phyloP scores from a whole-genome alignment of 2,888 invertebrate species.

The Hirtodrosophila histrioides region DNA sequence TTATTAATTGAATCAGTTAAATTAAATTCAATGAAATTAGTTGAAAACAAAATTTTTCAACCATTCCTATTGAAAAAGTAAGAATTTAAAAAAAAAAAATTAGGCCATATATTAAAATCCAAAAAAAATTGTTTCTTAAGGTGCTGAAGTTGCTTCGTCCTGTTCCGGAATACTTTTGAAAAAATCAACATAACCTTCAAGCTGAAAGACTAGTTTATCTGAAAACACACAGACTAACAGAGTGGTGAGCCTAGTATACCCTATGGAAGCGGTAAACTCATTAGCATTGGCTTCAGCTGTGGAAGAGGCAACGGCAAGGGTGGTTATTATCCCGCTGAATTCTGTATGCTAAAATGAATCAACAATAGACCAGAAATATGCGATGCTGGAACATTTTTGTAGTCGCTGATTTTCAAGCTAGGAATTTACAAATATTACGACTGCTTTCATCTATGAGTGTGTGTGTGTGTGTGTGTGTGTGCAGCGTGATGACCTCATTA shows the following conservation, averaged over 20 bases:
- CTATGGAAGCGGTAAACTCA: neutral
- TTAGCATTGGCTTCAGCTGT: conserved; percentile 39
- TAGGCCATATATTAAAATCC: too few species aligned
- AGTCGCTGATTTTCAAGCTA: conserved; percentile 52
- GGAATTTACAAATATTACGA: conserved; percentile 16
- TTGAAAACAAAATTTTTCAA: too few species aligned
- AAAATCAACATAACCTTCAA: too few species aligned
- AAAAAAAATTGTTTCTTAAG: too few species aligned
- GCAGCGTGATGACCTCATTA: conserved; percentile 81
- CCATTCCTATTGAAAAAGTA: too few species aligned
- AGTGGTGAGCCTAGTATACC: conserved; percentile 17
- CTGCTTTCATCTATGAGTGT: conserved; percentile 8
- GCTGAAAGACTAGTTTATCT: too few species aligned
- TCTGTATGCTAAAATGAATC: conserved; percentile 30
- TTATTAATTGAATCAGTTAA: too few species aligned
- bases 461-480: conserved; percentile 46
- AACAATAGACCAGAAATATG: conserved; percentile 42
- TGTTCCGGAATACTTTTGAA: too few species aligned
- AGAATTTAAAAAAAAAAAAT: too few species aligned
- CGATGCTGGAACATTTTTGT: conserved; percentile 43
- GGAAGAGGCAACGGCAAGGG: neutral
- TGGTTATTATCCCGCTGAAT: conserved; percentile 12
- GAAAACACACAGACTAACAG: too few species aligned
- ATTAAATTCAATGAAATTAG: too few species aligned
- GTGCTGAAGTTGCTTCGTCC: too few species aligned